Conservation (phyloP, 2,888 invertebrate genomes). For the Labia minor region DNA sequence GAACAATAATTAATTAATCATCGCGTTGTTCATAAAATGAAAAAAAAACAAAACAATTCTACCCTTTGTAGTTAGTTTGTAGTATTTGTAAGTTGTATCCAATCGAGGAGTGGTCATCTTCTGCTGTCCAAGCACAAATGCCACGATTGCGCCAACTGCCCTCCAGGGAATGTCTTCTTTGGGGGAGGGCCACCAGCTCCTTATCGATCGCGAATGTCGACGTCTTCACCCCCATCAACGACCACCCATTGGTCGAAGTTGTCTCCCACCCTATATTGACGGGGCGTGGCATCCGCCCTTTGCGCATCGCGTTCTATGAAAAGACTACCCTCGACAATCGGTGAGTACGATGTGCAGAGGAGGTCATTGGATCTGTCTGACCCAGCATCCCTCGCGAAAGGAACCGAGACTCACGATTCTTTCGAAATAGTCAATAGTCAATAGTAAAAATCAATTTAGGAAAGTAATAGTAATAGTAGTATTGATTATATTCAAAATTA, state of each 20-base stretch:
- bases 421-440: too few species aligned
- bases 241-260: neutral
- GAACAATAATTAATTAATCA: too few species aligned
- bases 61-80: too few species aligned
- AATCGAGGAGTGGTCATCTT: too few species aligned
- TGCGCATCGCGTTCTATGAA: neutral
- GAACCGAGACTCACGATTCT: neutral
- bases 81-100: too few species aligned
- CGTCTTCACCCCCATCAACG: neutral
- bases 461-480: too few species aligned
- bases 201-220: neutral
- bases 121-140: too few species aligned
- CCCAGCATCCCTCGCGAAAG: constrained; percentile 13
- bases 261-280: neutral
- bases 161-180: neutral
- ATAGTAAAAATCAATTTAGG: too few species aligned
- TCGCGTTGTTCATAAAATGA: too few species aligned
- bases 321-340: neutral
- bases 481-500: too few species aligned
- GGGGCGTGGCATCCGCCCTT: constrained; percentile 1
- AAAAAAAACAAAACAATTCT: too few species aligned
- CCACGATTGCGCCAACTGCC: neutral
- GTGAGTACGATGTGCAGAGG: neutral
- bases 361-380: neutral
- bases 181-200: neutral